Evolutionary conservation across 2,888 invertebrate genomes (phyloP).

Genomic region (Aquatica leii): DNA sequence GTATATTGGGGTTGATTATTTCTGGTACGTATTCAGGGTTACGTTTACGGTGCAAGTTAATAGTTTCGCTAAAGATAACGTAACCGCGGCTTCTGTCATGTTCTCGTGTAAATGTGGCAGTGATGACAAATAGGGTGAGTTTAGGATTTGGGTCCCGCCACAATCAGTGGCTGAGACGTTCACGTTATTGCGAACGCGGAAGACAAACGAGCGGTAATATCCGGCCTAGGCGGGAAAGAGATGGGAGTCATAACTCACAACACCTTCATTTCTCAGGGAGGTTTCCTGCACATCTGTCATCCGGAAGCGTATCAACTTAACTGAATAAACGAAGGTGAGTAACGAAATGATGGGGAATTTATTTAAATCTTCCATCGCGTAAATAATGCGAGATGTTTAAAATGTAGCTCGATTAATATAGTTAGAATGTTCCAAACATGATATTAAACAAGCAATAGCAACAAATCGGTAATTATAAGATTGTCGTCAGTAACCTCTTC

Average conservation of each 20-base stretch:
- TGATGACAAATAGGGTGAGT: slow-evolving; percentile 54
- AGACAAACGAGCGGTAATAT: slow-evolving; percentile 61
- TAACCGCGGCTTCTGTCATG: slow-evolving; percentile 35
- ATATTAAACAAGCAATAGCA: slow-evolving; percentile 26
- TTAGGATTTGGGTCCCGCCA: slow-evolving; percentile 53
- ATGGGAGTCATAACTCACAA: slow-evolving; percentile 58
- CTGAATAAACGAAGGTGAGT: slow-evolving; percentile 31
- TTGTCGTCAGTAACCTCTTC: slow-evolving; percentile 27
- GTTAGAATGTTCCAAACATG: slow-evolving; percentile 13
- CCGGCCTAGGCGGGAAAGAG: slow-evolving; percentile 56
- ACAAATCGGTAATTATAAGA: slow-evolving; percentile 34
- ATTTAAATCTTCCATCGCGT: slow-evolving; percentile 16
- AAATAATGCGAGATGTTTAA: slow-evolving; percentile 15
- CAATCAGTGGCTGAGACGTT: slow-evolving; percentile 48
- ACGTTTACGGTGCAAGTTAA: slow-evolving; percentile 36
- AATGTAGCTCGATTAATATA: slow-evolving; percentile 9
- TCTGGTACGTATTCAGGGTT: slow-evolving; percentile 35
- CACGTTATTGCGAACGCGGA: slow-evolving; percentile 54
- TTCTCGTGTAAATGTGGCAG: slow-evolving; percentile 38
- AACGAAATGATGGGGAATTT: slow-evolving; percentile 24
- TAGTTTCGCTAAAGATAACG: slow-evolving; percentile 36
- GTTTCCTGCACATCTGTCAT: slow-evolving; percentile 50
- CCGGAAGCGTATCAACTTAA: slow-evolving; percentile 40
- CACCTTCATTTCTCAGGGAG: slow-evolving; percentile 56
- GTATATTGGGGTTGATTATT: slow-evolving; percentile 44